Percentiles rank a stretch among this genome's conserved stretches.
phyloP scores from a whole-genome alignment of 2,113 vertebrate genomes.

The Struthidea cinerea region DNA sequence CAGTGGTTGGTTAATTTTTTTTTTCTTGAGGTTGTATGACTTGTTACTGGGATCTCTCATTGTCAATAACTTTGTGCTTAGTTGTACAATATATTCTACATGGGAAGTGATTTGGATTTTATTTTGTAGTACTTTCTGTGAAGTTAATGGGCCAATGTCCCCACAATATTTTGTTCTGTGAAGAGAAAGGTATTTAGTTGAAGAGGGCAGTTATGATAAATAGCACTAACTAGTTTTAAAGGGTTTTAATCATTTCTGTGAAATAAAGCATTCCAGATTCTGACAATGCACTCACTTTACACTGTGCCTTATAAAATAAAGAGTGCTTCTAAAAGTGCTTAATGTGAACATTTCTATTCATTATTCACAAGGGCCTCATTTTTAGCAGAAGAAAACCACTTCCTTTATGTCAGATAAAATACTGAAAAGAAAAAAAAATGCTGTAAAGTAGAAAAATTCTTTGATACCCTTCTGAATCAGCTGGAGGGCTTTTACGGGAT shows the following conservation, averaged over 20 bases:
- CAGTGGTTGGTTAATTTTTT: neutral
- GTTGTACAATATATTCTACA: neutral
- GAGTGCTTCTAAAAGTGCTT: neutral
- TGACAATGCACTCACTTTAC: neutral
- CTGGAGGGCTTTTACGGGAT: neutral
- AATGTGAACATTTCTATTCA: neutral
- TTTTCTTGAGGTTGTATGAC: neutral
- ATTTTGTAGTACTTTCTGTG: neutral
- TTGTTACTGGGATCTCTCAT: neutral
- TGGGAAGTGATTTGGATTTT: neutral
- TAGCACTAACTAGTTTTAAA: neutral
- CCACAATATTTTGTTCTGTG: neutral
- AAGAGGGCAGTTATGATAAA: neutral
- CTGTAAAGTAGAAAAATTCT: neutral
- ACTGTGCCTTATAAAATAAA: neutral
- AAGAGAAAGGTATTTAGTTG: neutral
- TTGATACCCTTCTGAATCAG: neutral
- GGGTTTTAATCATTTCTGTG: neutral
- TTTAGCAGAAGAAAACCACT: neutral
- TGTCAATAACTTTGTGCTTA: neutral
- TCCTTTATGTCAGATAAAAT: conserved; percentile 9
- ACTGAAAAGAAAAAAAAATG: neutral
- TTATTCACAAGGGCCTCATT: neutral
- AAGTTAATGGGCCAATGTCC: neutral
- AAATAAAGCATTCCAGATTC: neutral